These are phyloP conservation scores for Bufo bufo DNA, from an alignment of 2,113 vertebrate genomes.

Conservation along the genomic window DNA sequence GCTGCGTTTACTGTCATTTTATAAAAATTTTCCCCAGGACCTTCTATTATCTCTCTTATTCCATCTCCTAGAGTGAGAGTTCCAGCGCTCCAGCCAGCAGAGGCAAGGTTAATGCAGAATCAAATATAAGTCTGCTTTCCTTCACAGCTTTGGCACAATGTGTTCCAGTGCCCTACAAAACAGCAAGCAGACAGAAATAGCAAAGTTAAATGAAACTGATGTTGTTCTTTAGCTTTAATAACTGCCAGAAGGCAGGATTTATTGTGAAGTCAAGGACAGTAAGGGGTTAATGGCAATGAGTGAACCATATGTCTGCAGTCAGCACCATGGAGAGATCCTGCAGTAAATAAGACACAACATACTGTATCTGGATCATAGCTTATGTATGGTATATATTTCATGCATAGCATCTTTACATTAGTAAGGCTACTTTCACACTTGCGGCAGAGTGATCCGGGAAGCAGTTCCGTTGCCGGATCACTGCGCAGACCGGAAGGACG, in stretches of 20 bases:
- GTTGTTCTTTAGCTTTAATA: slow-evolving; percentile 9
- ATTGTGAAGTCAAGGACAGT: background rate
- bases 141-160: slow-evolving; percentile 34
- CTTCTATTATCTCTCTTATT: background rate
- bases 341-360: background rate
- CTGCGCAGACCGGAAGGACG: too few species aligned
- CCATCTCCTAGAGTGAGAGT: background rate
- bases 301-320: slow-evolving; percentile 29
- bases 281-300: slow-evolving; percentile 35
- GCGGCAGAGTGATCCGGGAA: too few species aligned
- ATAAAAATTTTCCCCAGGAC: too few species aligned
- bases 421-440: too few species aligned
- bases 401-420: background rate
- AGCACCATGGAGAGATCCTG: slow-evolving; percentile 58
- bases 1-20: too few species aligned
- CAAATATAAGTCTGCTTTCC: slow-evolving; percentile 3
- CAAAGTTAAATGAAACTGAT: slow-evolving; percentile 29
- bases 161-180: slow-evolving; percentile 8
- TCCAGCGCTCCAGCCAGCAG: background rate
- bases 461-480: too few species aligned
- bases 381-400: background rate
- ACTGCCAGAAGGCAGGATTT: background rate
- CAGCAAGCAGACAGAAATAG: slow-evolving; percentile 34
- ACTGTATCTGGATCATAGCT: background rate
- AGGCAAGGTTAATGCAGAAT: background rate